Percentiles rank a stretch among this genome's conserved stretches.
phyloP scores from a whole-genome alignment of 2,888 invertebrate genomes.

The Cremastinae sp. region DNA sequence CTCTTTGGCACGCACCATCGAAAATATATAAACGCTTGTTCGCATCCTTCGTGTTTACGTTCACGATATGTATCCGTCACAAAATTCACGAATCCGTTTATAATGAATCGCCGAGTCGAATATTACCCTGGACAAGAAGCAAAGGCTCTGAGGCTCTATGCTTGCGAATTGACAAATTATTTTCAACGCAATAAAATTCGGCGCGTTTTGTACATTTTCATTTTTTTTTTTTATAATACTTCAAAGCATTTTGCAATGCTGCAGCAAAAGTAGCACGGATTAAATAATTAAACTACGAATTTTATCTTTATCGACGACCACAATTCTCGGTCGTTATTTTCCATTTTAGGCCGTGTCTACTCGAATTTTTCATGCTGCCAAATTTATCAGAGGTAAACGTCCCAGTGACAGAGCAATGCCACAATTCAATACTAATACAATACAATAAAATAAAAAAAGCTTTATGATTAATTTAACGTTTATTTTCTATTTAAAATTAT shows the following conservation, averaged over 20 bases:
- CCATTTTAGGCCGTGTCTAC: conserved; percentile 74
- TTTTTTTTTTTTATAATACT: background rate
- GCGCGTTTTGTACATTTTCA: background rate
- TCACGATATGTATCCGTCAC: conserved; percentile 34
- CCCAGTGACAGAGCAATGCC: too few species aligned
- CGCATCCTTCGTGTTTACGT: too few species aligned
- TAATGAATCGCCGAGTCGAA: too few species aligned
- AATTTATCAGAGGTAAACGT: too few species aligned
- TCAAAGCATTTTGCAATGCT: background rate
- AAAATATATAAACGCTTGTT: background rate
- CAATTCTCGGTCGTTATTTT: conserved; percentile 14
- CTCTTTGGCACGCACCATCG: conserved; percentile 15
- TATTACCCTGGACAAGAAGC: background rate
- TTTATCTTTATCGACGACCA: conserved; percentile 9
- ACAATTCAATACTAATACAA: too few species aligned
- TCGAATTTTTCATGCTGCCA: conserved; percentile 63
- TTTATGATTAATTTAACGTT: too few species aligned
- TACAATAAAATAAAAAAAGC: too few species aligned
- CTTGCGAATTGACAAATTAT: conserved; percentile 4
- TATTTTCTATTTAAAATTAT: too few species aligned
- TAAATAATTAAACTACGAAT: conserved; percentile 11
- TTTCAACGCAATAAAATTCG: background rate
- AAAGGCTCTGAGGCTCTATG: background rate
- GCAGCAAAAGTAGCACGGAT: conserved; percentile 33
- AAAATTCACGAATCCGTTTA: background rate